phyloP scores from a whole-genome alignment of 35 echinoderm and acorn worm genomes.

The Ptychodera flava region DNA sequence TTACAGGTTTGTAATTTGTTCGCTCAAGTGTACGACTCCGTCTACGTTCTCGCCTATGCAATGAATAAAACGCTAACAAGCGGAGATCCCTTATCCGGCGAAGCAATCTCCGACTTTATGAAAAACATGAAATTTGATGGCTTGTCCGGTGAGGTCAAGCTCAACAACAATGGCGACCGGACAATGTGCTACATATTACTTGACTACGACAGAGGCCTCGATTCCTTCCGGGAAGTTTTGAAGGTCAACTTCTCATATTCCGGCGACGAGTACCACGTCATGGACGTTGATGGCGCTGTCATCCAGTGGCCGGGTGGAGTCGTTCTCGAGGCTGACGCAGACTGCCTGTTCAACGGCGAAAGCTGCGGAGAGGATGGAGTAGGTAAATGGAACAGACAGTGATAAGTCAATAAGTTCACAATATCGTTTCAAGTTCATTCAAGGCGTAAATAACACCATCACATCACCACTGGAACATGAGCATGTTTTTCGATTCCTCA shows the following conservation, averaged over 20 bases:
- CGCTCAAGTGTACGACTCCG: not conserved
- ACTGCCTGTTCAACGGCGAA: not conserved
- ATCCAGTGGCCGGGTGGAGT: not conserved
- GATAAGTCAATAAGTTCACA: too few relatives aligned
- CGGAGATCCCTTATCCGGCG: not conserved
- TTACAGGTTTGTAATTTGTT: not conserved
- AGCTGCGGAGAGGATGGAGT: not conserved
- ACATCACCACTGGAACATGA: too few relatives aligned
- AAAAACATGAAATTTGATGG: not conserved
- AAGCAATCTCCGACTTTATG: not conserved
- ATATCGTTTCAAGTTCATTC: too few relatives aligned
- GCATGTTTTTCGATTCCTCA: too few relatives aligned
- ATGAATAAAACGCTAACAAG: not conserved
- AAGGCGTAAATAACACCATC: too few relatives aligned
- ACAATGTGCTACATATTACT: not conserved
- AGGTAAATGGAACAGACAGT: too few relatives aligned
- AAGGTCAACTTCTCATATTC: not conserved
- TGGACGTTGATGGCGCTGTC: not conserved
- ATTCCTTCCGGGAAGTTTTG: not conserved
- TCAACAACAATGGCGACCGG: not conserved
- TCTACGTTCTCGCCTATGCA: not conserved
- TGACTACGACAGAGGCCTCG: not conserved
- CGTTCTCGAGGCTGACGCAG: not conserved
- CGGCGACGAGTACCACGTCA: not conserved
- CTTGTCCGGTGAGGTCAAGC: not conserved